A percentile compares a stretch with the other conserved stretches of the same genome.
Evolutionary conservation across 2,888 invertebrate genomes (phyloP).

Genomic region (Diaprepes abbreviatus): DNA sequence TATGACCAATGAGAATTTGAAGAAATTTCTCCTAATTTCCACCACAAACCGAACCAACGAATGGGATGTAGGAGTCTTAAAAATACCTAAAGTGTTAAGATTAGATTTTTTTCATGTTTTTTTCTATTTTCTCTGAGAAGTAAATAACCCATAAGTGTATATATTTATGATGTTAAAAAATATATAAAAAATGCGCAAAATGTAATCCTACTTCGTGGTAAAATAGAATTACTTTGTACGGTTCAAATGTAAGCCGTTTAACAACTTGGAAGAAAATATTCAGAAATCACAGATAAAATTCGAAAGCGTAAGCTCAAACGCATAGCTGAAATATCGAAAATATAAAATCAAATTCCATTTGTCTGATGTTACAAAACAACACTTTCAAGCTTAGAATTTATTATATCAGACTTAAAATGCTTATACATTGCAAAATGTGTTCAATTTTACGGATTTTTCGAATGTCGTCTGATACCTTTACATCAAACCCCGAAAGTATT

Average conservation of each 20-base stretch:
- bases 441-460: constrained; percentile 35
- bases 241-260: constrained; percentile 7
- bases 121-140: no score
- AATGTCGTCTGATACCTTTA: constrained; percentile 36
- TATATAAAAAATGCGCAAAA: no score
- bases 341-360: constrained; percentile 55
- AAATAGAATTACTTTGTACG: neutral
- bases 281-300: constrained; percentile 16
- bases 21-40: no score
- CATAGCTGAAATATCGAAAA: constrained; percentile 29
- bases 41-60: no score
- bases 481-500: constrained; percentile 34
- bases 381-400: constrained; percentile 54
- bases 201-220: no score
- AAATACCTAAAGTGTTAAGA: no score
- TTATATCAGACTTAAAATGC: constrained; percentile 49
- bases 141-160: no score
- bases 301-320: constrained; percentile 15
- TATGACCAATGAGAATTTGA: no score
- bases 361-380: constrained; percentile 54
- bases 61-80: no score
- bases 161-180: no score
- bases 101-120: no score
- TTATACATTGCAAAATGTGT: constrained; percentile 35
- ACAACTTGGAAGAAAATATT: neutral